phyloP scores from a whole-genome alignment of 1,140 invertebrate species.

The Cyphomyrmex costatus region DNA sequence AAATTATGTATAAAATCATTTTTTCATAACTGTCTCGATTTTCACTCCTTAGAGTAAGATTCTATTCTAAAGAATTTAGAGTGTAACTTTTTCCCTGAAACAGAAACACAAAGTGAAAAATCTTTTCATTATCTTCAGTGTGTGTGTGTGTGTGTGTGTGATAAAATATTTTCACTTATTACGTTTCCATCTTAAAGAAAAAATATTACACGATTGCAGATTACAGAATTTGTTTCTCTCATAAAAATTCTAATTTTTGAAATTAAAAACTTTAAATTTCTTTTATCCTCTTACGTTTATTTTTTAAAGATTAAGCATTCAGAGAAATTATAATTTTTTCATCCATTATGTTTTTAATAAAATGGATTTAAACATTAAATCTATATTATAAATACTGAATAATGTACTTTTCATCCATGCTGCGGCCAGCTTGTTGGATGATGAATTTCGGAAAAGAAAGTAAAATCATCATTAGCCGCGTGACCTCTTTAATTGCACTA shows the following conservation, averaged over 20 bases:
- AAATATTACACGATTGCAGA: too few species aligned
- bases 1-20: too few species aligned
- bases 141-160: too few species aligned
- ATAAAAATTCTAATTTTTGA: background rate
- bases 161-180: too few species aligned
- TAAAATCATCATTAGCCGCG: constrained; percentile 42
- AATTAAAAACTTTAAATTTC: background rate
- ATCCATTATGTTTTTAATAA: background rate
- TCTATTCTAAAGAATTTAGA: too few species aligned
- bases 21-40: too few species aligned
- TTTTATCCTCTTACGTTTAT: background rate
- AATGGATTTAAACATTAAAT: background rate
- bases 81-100: too few species aligned
- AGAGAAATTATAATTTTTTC: background rate
- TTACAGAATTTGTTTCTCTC: constrained; percentile 14
- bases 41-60: too few species aligned
- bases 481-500: background rate
- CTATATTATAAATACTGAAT: background rate
- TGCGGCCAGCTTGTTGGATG: constrained; percentile 68
- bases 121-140: too few species aligned
- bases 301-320: background rate
- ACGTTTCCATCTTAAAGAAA: too few species aligned
- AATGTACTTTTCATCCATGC: constrained; percentile 74
- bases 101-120: too few species aligned
- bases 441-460: constrained; percentile 66